Evolutionary conservation across 2,797 vertebrate genomes (phyloP), one percentile per base, ranked within the genome.

Genomic region (Kryptolebias ocellatus): DNA sequence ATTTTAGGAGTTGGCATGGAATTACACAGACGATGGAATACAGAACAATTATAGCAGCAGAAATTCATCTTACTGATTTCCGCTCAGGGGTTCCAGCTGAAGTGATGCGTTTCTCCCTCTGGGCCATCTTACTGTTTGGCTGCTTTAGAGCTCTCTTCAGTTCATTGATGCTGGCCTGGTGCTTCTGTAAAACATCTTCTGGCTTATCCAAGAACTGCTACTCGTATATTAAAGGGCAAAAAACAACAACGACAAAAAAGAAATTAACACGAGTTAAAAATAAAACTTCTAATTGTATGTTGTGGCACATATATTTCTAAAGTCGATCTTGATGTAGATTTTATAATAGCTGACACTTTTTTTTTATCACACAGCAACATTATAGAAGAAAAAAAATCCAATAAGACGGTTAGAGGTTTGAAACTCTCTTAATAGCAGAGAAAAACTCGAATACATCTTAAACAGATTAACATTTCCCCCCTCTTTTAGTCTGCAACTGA

Each of bases 121-220:
- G 96, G 77, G 96, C 94, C 79, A 98, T 94, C 81, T 99, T 99
- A 94, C 96, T 99, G 90, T 98, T 99, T 16, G 98, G 96, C 63
- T 99, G 96, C 90, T 95, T 96, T 85, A 99, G 84, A 10, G 98
- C 96, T 80, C 96, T 94, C 91, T 99, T 99, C 87, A 99, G 92
- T 88, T 99, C 98, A 3, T 99, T 99, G 93, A 99, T 99, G 93
- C 97, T 99, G 88, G 98, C 98, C 93, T 99, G 98, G 83, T 99
- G 98, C 90, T 99, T 99, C 80, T 99, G 95, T 49, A 99, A 83
- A 79, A 99, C 96, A 4, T 99, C 98, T 77, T 99, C 96, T 4
- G 98, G 95, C 81, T 99, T 99, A 91, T 99, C 97, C 92, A 99
- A 86, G 92, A 98, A 99, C 93, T 97, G 95, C 89, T 90, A 84